Evolutionary conservation across 2,113 vertebrate species (phyloP).

Genomic region (Myotis lucifugus): DNA sequence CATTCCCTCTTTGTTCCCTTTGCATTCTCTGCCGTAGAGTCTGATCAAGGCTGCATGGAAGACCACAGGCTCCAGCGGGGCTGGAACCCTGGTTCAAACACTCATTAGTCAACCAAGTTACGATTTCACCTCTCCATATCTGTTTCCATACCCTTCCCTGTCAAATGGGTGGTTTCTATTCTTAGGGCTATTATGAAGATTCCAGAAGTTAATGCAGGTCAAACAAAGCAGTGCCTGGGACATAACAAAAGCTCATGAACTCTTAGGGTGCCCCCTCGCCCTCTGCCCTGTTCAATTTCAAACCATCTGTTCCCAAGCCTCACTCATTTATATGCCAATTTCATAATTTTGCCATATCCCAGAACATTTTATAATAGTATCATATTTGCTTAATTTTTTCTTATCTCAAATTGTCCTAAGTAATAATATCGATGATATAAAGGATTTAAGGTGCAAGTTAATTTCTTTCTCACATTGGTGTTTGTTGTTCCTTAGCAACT

Average conservation of each 20-base stretch:
- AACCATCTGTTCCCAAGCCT: background rate
- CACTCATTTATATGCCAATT: background rate
- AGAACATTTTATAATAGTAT: background rate
- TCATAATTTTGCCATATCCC: background rate
- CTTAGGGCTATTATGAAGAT: background rate
- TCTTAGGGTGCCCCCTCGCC: background rate
- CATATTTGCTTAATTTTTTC: background rate
- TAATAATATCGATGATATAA: background rate
- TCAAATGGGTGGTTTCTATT: background rate
- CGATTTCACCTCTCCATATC: too few species aligned
- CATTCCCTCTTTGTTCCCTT: background rate
- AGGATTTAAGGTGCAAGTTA: background rate
- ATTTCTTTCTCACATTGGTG: background rate
- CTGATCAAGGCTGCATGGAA: accelerated
- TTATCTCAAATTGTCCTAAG: background rate
- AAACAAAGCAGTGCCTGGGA: background rate
- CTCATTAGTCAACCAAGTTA: accelerated
- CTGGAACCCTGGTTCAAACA: too few species aligned
- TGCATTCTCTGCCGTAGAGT: background rate
- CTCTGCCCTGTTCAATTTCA: background rate
- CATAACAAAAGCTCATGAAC: background rate
- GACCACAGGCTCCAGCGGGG: accelerated
- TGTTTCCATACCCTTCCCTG: background rate
- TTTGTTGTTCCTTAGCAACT: background rate
- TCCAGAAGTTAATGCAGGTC: background rate